Base-by-base conservation (phyloP, 2,888 invertebrate species). In the Cataglyphis cursor region DNA sequence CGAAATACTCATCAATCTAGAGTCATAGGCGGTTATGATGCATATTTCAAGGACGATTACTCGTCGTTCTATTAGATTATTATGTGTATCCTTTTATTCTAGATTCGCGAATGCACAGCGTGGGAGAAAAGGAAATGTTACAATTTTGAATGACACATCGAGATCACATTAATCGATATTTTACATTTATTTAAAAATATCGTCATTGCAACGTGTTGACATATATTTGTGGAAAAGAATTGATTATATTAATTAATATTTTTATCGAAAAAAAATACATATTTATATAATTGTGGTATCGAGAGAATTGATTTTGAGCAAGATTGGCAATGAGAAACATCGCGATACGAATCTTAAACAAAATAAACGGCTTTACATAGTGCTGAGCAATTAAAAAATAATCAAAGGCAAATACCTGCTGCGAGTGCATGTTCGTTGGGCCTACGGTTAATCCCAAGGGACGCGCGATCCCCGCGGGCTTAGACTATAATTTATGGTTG, bases 401-500 rank as follows among this genome's bases (percentile, higher is more conserved):
- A 85, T 89, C 86, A 84, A 85, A 84, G 85, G 82, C 80, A 87
- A 88, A 86, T 84, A 87, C 86, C 75, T 59, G 51, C 72, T 66
- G 74, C 24, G 80, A 83, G 73, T 75, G 85, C 70, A 83, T 81
- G 81, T 85, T 85, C 84, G 84, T 84, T 85, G 82, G 84, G 84
- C 76, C 76, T 84, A 59, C 64, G 85, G 86, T 93, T 51, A 92
- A 92, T 91, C 92, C 90, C 87, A 35, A 66, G 90, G 93, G 85
- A 83, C 85, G 82, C 86, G 83, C 84, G 88, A 89, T 90, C 89
- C 91, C 91, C 84, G 81, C 85, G 89, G 90, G 92, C 92, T 92
- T 91, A 90, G 91, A 92, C 91, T 90, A 93, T 94, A 93, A 94
- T 94, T 94, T 94, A 94, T 93, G 91, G 93, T 93, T 91, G 92